These are phyloP conservation scores for Drosophila ananassae DNA, from an alignment of 1,140 invertebrate genomes.

Conservation along the genomic window DNA sequence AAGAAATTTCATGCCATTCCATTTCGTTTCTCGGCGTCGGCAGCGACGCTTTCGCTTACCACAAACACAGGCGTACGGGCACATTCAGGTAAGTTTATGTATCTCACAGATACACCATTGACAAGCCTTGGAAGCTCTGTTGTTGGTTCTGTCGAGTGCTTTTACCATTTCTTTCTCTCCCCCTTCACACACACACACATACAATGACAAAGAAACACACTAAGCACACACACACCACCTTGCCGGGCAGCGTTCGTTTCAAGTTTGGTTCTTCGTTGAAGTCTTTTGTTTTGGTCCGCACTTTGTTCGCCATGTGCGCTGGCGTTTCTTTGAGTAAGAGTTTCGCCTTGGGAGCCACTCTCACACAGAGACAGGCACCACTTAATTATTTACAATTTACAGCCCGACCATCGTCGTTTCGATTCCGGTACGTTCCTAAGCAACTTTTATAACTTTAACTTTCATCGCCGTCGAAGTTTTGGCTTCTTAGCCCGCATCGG, in stretches of 20 bases:
- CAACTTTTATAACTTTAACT: constrained; percentile 79
- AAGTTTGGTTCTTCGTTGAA: constrained; percentile 81
- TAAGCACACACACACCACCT: constrained; percentile 9
- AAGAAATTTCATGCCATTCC: constrained; percentile 82
- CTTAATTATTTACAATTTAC: constrained; percentile 73
- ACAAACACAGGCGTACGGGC: constrained; percentile 20
- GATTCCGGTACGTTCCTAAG: constrained; percentile 59
- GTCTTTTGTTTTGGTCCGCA: constrained; percentile 78
- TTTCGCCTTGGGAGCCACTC: constrained; percentile 70
- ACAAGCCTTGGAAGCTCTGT: constrained; percentile 18
- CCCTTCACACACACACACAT: constrained; percentile 28
- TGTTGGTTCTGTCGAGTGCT: constrained; percentile 42
- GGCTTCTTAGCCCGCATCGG: constrained; percentile 61
- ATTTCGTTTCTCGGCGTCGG: constrained; percentile 67
- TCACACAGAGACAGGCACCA: constrained; percentile 18
- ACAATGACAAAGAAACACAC: background rate
- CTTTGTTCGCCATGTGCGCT: constrained; percentile 70
- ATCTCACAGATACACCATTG: constrained; percentile 2
- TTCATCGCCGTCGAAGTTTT: constrained; percentile 55
- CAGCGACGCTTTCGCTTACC: constrained; percentile 74
- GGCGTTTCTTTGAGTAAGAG: constrained; percentile 47
- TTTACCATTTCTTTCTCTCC: constrained; percentile 77
- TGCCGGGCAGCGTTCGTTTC: constrained; percentile 17
- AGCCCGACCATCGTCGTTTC: constrained; percentile 42
- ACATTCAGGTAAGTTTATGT: background rate